Percentiles rank a stretch among this genome's conserved stretches.
Evolutionary conservation across 2,888 invertebrate species (phyloP).

Genomic region (Trachelus troglodyta): DNA sequence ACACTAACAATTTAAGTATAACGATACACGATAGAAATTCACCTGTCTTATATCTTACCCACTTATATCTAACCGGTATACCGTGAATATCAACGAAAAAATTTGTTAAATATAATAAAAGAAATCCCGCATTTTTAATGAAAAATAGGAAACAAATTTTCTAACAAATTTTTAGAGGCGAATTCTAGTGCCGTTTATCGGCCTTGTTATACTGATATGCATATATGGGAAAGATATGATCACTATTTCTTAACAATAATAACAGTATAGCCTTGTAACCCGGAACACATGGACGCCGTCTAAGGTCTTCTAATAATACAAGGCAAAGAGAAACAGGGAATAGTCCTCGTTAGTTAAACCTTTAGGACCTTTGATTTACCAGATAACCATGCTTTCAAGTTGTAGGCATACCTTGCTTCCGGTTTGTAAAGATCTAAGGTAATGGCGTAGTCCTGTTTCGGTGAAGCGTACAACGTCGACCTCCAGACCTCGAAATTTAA

Average conservation of each 20-base stretch:
- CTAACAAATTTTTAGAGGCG: no score
- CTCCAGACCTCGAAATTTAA: background rate
- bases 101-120: no score
- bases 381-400: background rate
- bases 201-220: background rate
- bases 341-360: background rate
- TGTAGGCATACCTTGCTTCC: background rate
- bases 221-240: background rate
- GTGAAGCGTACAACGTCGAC: background rate
- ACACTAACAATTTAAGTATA: no score
- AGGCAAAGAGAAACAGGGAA: background rate
- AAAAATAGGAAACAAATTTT: no score
- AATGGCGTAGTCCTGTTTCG: background rate
- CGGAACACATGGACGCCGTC: background rate
- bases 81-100: no score
- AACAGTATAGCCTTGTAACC: background rate
- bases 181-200: background rate
- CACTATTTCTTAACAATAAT: background rate
- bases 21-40: no score
- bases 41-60: no score
- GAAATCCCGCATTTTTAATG: no score
- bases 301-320: background rate
- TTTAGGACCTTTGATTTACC: background rate
- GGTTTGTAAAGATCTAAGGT: background rate
- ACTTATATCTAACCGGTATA: no score